Evolutionary conservation across 2,888 invertebrate genomes (phyloP), one percentile per base, ranked within the genome.

Genomic region (Mystacides longicornis): DNA sequence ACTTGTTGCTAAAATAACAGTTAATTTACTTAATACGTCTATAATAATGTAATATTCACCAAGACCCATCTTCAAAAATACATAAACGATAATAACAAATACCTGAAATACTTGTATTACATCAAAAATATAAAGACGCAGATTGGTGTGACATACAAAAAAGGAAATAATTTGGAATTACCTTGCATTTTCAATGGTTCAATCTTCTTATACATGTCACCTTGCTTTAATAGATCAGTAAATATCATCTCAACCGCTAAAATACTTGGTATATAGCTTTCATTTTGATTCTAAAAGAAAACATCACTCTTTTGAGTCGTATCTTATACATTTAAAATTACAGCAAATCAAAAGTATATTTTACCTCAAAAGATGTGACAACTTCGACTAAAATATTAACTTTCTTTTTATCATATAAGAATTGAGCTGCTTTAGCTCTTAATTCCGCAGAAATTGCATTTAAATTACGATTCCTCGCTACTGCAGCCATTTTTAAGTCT

Each of bases 171-270:
- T 43, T 9, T 43, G 5, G 5, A 48, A 4, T 20, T 22, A 48
- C 80, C 77, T 65, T 73, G 66, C 18, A 80, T 79, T 66, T 82
- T 82, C 58, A 82, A 66, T 46, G 82, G 81, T 21, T 78, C 68
- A 49, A 82, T 71, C 67, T 81, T 80, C 58, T 82, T 74, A 57
- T 78, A 75, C 77, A 88, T 79, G 63, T 84, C 83, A 33, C 81
- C 79, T 58, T 86, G 78, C 66, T 80, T 83, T 18, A 89, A 67
- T 52, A 89, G 68, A 65, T 83, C 83, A 20, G 78, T 76, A 67
- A 89, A 89, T 66, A 89, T 80, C 47, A 83, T 78, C 71, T 89
- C 88, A 60, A 87, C 67, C 19, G 86, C 83, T 49, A 86, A 76
- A 63, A 89, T 72, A 60, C 83, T 78, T 53, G 85, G 75, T 60